Percentiles rank a stretch among this genome's conserved stretches.
Conservation (phyloP, 2,113 vertebrate genomes). For the Pedionomus torquatus region DNA sequence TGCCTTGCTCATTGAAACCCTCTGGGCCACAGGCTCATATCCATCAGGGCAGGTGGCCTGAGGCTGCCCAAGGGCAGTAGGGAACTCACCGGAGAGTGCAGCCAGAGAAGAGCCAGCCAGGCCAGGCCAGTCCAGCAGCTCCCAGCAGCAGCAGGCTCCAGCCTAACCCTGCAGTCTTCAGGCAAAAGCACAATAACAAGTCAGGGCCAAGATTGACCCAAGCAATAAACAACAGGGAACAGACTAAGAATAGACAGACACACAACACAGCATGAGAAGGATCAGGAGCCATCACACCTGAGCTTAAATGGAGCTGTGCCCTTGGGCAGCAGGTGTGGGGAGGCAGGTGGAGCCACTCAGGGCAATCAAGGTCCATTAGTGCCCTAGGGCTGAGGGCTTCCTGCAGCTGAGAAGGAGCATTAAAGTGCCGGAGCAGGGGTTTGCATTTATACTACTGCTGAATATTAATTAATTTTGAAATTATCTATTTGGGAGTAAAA, state of each 20-base stretch:
- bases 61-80: background rate
- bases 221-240: rapidly evolving
- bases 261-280: rapidly evolving
- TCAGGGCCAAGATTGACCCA: background rate
- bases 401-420: background rate
- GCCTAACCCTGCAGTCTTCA: rapidly evolving
- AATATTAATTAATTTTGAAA: background rate
- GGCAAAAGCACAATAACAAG: rapidly evolving
- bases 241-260: rapidly evolving
- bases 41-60: no score
- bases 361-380: background rate
- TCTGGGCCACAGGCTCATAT: rapidly evolving
- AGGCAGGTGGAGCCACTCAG: background rate
- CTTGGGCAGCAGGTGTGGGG: background rate
- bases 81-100: rapidly evolving
- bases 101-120: rapidly evolving
- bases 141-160: rapidly evolving
- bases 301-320: background rate
- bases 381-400: background rate
- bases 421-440: background rate
- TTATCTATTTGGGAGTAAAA: background rate
- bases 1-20: background rate
- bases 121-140: rapidly evolving
- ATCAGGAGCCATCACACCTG: rapidly evolving
- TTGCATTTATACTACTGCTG: background rate